Base-by-base conservation (phyloP, 2,113 vertebrate species). In the Baryphthengus martii region DNA sequence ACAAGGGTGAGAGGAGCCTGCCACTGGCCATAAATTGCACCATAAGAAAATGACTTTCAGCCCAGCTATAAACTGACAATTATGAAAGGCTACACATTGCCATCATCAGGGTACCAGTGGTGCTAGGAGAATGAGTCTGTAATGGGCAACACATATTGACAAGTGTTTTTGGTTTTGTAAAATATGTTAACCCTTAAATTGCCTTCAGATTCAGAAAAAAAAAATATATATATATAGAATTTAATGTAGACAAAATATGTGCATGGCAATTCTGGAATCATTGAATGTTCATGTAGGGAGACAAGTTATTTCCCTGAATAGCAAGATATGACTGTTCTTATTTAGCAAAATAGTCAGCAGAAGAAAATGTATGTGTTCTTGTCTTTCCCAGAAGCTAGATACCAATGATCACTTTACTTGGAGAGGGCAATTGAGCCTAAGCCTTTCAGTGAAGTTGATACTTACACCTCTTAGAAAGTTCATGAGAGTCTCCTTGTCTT, bases 11-110 rank as follows among this genome's bases (percentile, higher is more conserved):
- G 7, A 21, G 49, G 26, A 89, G 12, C 56, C 68, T 93, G 55
- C 44, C 59, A 71, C 47, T 88, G 42, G 62, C 75, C 50, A 83
- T 80, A 92, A 89, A 92, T 89, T 96, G 77, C 37, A 56, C 55
- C 49, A 61, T 58, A 44, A 89, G 89, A 94, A 96, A 94, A 96
- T n/a, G 6, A 61, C 45, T 93, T 94, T 89, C 72, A 88, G n/a
- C 28, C 31, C 44, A 88, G 44, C 77, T 68, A 56, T 42, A 91
- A 85, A 61, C 47, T 85, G 58, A 70, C 40, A 88, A 81, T 93
- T 94, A 71, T 55, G 47, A 80, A 88, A 94, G 40, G 67, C 47
- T 93, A 80, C 3, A 20, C 53, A 62, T 89, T 94, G 70, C 55
- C 61, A 62, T 68, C 50, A 78, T 91, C 77, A 93, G 76, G 70